Evolutionary conservation across 1,140 invertebrate species (phyloP).

Genomic region (Caenorhabditis latens): DNA sequence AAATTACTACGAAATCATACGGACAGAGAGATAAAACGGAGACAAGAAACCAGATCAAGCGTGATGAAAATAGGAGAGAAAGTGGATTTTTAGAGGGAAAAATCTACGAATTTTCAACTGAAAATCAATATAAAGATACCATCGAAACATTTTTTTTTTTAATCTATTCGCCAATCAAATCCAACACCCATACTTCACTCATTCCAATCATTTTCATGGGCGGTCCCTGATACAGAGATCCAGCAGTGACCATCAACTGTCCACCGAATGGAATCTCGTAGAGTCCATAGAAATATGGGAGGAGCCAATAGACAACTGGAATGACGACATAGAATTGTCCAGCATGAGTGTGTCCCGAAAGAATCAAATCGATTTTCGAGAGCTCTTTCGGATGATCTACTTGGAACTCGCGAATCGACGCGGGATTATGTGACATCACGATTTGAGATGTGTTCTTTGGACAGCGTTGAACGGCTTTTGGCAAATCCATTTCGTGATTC

Average conservation of each 20-base stretch:
- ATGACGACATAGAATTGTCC: conserved; percentile 69
- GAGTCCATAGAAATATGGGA: conserved; percentile 67
- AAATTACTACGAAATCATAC: conserved; percentile 38
- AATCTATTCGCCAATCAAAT: conserved; percentile 12
- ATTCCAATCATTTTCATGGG: conserved; percentile 68
- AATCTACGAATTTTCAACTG: too few species aligned
- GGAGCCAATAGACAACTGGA: conserved; percentile 62
- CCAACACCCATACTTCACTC: conserved; percentile 66
- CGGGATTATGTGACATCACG: conserved; percentile 66
- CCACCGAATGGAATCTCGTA: conserved; percentile 60
- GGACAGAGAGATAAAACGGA: neutral
- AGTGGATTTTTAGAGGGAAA: neutral
- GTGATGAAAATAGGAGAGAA: neutral
- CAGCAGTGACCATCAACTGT: conserved; percentile 55
- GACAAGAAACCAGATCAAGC: neutral
- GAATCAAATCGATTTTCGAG: conserved; percentile 62
- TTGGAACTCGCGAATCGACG: conserved; percentile 57
- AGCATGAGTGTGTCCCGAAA: conserved; percentile 68
- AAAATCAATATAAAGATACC: too few species aligned
- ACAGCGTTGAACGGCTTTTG: conserved; percentile 60
- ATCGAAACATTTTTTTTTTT: too few species aligned
- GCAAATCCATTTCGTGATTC: conserved; percentile 63
- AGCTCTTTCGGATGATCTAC: conserved; percentile 57
- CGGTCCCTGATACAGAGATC: conserved; percentile 64
- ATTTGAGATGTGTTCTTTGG: conserved; percentile 57